Evolutionary conservation across 2,797 vertebrate species (phyloP).

Genomic region (Vultur gryphus): DNA sequence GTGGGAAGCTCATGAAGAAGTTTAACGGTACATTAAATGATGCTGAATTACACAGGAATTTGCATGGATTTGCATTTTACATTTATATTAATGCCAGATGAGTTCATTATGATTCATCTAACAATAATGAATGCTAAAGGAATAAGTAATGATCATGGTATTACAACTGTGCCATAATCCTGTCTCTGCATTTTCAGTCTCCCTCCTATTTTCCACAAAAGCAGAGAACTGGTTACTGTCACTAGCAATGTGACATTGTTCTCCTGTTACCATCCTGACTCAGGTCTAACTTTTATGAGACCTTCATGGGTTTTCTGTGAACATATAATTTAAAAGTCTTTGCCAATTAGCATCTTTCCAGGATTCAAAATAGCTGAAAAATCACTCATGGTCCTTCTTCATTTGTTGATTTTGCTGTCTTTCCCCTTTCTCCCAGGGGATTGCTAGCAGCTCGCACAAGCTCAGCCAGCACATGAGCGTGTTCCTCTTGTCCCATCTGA

Average conservation of each 20-base stretch:
- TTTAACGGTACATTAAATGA: constrained; percentile 7
- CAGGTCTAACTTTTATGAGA: not conserved
- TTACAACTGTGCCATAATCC: not conserved
- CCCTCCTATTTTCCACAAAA: not conserved
- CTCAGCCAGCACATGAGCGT: not conserved
- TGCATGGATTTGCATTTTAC: constrained; percentile 49
- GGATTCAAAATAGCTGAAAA: not conserved
- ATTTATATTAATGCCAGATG: constrained; percentile 34
- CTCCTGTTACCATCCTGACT: not conserved
- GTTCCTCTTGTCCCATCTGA: not conserved
- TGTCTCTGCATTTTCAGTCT: not conserved
- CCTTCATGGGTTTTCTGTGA: not conserved
- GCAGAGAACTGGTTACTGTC: not conserved
- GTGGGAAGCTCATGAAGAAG: not conserved
- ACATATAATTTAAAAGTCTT: not conserved
- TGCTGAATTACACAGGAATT: constrained; percentile 18
- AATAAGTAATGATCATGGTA: constrained; percentile 13
- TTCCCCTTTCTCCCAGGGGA: not conserved
- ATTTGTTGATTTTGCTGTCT: not conserved
- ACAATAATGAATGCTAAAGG: constrained; percentile 25
- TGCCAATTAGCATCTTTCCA: not conserved
- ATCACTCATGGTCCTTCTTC: not conserved
- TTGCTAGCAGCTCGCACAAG: not conserved
- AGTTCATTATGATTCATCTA: constrained; percentile 52
- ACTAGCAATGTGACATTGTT: not conserved